Percentiles rank a stretch among this genome's conserved stretches.
These are phyloP conservation scores for Apostichopus parvimensis DNA, from an alignment of 35 echinoderm and acorn worm species.

Conservation along the genomic window DNA sequence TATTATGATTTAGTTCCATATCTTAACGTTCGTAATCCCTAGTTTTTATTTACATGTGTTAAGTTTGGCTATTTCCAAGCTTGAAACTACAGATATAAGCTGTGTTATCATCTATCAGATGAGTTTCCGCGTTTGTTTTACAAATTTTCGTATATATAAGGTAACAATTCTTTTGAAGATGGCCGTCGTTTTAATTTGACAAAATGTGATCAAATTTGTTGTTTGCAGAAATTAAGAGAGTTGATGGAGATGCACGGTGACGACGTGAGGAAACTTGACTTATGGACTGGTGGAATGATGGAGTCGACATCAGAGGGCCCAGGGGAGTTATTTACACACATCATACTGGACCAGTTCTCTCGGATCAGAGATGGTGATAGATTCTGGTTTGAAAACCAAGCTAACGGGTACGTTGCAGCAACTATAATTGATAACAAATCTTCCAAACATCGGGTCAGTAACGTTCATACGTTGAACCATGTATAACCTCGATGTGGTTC, in stretches of 20 bases:
- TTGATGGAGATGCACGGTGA: not conserved
- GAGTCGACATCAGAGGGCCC: slow-evolving; percentile 70
- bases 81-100: too few species aligned
- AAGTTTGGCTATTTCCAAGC: too few species aligned
- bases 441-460: too few species aligned
- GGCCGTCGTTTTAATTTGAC: not conserved
- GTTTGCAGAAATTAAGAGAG: not conserved
- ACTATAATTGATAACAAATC: too few species aligned
- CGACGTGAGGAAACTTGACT: slow-evolving; percentile 61
- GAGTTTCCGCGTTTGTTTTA: not conserved
- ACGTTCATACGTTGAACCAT: too few species aligned
- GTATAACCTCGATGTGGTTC: too few species aligned
- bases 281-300: slow-evolving; percentile 73
- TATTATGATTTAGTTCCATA: too few species aligned
- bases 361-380: slow-evolving; percentile 84
- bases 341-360: slow-evolving; percentile 76
- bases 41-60: too few species aligned
- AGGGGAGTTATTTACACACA: slow-evolving; percentile 66
- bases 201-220: not conserved
- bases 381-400: slow-evolving; percentile 84
- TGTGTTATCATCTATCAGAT: too few species aligned
- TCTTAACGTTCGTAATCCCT: too few species aligned
- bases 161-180: not conserved
- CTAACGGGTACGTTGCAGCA: slow-evolving; percentile 51
- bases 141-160: not conserved